Percentiles rank a stretch among this genome's conserved stretches.
These are phyloP conservation scores for Menidia beryllina DNA, from an alignment of 2,113 vertebrate species.

Conservation along the genomic window DNA sequence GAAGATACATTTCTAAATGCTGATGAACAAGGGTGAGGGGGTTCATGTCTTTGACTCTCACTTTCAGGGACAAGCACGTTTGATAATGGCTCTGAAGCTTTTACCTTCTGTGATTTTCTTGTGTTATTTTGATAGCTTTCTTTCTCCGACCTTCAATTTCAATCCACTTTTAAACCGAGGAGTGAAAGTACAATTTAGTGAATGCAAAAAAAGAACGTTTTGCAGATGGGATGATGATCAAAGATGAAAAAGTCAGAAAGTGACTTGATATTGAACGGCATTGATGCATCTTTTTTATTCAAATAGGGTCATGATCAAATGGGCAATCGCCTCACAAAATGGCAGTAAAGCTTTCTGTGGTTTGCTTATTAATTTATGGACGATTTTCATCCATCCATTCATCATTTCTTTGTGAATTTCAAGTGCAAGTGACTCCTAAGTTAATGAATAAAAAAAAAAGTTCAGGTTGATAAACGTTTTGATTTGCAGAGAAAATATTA, in stretches of 20 bases:
- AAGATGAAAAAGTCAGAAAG: no score
- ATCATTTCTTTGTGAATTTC: background rate
- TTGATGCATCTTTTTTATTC: background rate
- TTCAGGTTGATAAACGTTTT: slow-evolving; percentile 15
- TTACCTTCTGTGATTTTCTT: background rate
- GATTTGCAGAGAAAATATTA: slow-evolving; percentile 24
- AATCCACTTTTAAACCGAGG: slow-evolving; percentile 31
- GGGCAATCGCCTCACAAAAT: no score
- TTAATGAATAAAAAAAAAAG: no score
- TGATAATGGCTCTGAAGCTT: slow-evolving; percentile 18
- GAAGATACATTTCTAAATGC: background rate
- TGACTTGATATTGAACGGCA: background rate
- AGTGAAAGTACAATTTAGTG: slow-evolving; percentile 1
- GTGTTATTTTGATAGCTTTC: slow-evolving; percentile 4
- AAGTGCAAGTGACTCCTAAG: background rate
- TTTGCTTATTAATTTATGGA: no score
- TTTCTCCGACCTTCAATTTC: slow-evolving; percentile 32
- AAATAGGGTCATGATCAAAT: no score
- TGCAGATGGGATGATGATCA: background rate
- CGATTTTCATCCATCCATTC: no score
- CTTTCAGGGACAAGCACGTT: background rate
- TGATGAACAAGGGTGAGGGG: background rate
- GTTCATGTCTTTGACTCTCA: no score
- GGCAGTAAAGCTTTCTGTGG: no score
- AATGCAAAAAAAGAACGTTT: background rate